phyloP scores from a whole-genome alignment of 2,888 invertebrate species.

The Drosophila paramelanica region DNA sequence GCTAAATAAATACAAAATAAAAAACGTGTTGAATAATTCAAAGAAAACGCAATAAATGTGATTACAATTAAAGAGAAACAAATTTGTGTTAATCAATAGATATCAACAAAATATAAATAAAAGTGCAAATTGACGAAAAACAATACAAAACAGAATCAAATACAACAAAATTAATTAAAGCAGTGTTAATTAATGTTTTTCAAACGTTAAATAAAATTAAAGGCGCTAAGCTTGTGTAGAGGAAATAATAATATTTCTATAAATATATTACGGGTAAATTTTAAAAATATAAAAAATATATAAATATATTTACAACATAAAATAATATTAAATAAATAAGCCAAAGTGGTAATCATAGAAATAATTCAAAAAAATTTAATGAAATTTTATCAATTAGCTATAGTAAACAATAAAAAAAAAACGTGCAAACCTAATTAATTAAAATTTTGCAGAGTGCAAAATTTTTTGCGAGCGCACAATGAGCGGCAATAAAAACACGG shows the following conservation, averaged over 20 bases:
- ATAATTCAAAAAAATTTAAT: not conserved
- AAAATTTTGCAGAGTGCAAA: conserved; percentile 13
- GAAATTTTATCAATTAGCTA: too few relatives aligned
- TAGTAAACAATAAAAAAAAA: not conserved
- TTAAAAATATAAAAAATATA: conserved; percentile 42
- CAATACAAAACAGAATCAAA: conserved; percentile 7
- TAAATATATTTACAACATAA: conserved; percentile 23
- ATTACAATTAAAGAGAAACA: conserved; percentile 16
- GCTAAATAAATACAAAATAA: not conserved
- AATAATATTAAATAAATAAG: conserved; percentile 36
- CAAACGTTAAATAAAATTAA: conserved; percentile 6
- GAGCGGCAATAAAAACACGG: conserved; percentile 16
- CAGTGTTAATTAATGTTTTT: conserved; percentile 48
- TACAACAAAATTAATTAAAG: conserved; percentile 14
- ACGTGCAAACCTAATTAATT: conserved; percentile 20
- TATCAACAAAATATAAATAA: conserved; percentile 43
- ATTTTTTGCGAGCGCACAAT: conserved; percentile 19
- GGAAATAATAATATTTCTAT: not conserved
- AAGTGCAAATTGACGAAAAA: conserved; percentile 48
- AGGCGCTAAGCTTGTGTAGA: conserved; percentile 15
- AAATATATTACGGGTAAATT: not conserved
- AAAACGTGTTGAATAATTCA: conserved; percentile 18
- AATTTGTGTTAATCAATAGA: conserved; percentile 42
- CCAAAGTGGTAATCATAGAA: not conserved
- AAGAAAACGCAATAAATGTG: conserved; percentile 12